Percentiles rank a stretch among this genome's conserved stretches.
Evolutionary conservation across 2,797 vertebrate species (phyloP).

Genomic region (Megalops cyprinoides): DNA sequence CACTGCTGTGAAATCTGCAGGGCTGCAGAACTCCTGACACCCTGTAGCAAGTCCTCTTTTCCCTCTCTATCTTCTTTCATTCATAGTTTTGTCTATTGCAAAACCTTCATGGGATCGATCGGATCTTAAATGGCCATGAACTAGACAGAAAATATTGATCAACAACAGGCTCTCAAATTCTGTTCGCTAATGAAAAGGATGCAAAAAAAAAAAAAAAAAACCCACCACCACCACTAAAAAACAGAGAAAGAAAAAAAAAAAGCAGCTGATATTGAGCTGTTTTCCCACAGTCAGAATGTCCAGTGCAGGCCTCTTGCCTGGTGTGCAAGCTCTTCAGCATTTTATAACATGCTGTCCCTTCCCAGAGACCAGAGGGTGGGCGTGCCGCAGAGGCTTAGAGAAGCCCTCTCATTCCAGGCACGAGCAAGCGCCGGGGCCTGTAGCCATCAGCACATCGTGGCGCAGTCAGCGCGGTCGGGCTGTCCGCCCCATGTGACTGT

Average conservation of each 20-base stretch:
- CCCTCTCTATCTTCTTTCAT: not conserved
- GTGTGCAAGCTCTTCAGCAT: conserved; percentile 32
- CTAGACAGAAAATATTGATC: not conserved
- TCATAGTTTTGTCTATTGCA: not conserved
- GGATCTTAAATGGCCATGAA: not conserved
- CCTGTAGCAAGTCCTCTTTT: not conserved
- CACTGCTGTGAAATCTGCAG: not conserved
- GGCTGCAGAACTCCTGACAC: not conserved
- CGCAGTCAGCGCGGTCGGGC: not conserved
- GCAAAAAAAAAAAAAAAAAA: not conserved
- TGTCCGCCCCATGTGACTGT: not conserved
- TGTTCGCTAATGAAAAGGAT: not conserved
- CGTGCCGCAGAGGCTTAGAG: conserved; percentile 52
- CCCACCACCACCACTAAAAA: too few relatives aligned
- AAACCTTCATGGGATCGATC: not conserved
- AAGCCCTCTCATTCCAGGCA: conserved; percentile 68
- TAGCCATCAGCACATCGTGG: conserved; percentile 58
- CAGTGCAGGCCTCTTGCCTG: conserved; percentile 21
- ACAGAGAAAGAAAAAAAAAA: not conserved
- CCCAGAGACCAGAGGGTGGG: conserved; percentile 60
- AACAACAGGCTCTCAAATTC: not conserved
- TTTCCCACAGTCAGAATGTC: not conserved
- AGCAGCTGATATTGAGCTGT: not conserved
- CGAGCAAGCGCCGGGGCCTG: conserved; percentile 57
- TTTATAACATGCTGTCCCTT: conserved; percentile 38